phyloP scores from a whole-genome alignment of 2,113 vertebrate genomes.

The Strigops habroptila region DNA sequence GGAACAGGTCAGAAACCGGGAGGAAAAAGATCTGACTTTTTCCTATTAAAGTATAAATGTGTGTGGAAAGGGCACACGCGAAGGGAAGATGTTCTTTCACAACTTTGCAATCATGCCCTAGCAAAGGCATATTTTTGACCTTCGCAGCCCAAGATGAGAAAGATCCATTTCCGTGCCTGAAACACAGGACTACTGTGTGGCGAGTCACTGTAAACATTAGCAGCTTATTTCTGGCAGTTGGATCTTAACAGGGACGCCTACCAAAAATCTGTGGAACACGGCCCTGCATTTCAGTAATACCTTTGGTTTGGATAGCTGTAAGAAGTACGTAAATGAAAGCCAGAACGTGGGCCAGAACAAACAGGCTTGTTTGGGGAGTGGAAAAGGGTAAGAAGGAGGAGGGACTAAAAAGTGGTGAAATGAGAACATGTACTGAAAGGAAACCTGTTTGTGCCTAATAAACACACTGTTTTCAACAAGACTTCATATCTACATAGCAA shows the following conservation, averaged over 20 bases:
- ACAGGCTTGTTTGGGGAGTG: background rate
- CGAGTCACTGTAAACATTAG: background rate
- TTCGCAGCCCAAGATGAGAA: background rate
- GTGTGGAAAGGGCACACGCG: accelerated
- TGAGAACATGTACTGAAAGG: background rate
- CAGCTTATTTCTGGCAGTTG: background rate
- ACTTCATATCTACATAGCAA: background rate
- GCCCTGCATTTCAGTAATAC: constrained; percentile 19
- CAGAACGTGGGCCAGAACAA: background rate
- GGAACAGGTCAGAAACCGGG: background rate
- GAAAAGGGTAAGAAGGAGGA: background rate
- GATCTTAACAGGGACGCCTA: background rate
- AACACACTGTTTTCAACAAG: background rate
- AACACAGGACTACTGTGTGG: constrained; percentile 20
- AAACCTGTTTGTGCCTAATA: background rate
- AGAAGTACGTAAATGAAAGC: background rate
- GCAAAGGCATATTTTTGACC: background rate
- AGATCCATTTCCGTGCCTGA: constrained; percentile 8
- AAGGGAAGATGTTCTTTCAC: background rate
- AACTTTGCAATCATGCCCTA: background rate
- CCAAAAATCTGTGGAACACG: constrained; percentile 25
- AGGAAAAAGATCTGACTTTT: background rate
- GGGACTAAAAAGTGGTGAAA: background rate
- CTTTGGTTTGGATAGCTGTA: constrained; percentile 20
- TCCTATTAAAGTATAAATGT: background rate